Base-by-base conservation (phyloP, 2,113 vertebrate genomes). In the Ptilorrhoa leucosticta region DNA sequence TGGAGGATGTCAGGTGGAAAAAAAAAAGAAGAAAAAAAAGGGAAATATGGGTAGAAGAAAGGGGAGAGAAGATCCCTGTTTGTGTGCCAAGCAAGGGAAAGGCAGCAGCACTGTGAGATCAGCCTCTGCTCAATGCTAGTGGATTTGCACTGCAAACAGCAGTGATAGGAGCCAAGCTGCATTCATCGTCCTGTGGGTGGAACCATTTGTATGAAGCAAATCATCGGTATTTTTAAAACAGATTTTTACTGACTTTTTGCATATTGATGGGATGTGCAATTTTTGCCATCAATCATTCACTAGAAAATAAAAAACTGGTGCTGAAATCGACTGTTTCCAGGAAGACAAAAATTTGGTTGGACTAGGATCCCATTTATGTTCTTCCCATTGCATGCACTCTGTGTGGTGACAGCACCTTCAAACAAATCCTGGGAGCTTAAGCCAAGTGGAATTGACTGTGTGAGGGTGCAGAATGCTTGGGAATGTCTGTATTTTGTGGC, bases 81-180 rank as follows among this genome's bases (percentile, higher is more conserved):
- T n/a, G 0, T 31, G 18, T 79, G 47, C 33, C 26, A 68, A 33
- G 10, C 0, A 1, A 68, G 3, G 7, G 18, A 54, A 89, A 76
- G 13, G 27, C 10, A 87, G 28, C 9, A 79, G 37, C 0, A 0
- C 11, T 42, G 6, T 28, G 31, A 78, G 24, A 51, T 21, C 11
- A 5, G 50, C 19, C 27, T 75, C 48, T 50, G 17, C 51, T 75
- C 42, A n/a, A 4, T 48, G 56, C 31, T 70, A 33, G 24, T 10
- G n/a, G 8, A 37, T 40, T 42, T 65, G 2, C 2, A 0, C 21
- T 48, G 60, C 11, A 45, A 56, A 63, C 2, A 71, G 28, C 53
- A 17, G 5, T n/a, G 20, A n/a, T 23, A 23, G 30, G 13, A 85
- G 10, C 17, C 47, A 79, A 66, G 21, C 15, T 79, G 39, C 7